Evolutionary conservation across 1,140 invertebrate genomes (phyloP), one percentile per base, ranked within the genome.

Genomic region (Drosophila pachea): DNA sequence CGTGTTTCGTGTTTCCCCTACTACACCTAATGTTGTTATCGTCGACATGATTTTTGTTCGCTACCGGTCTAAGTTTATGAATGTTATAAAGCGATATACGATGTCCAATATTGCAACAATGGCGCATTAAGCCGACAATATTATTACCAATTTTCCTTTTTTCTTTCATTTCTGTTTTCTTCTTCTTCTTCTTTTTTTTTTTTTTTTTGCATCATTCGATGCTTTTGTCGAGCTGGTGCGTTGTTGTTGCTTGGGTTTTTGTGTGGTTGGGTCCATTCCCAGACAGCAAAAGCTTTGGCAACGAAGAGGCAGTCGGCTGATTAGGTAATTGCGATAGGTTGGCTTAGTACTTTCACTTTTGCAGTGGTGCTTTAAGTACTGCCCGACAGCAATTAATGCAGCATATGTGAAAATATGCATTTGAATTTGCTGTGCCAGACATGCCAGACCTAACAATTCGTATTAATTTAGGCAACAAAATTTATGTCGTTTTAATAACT

Each of bases 341-440:
- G 32, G 40, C 49, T 52, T 43, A 45, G 55, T 84, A 76, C 78
- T 83, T 83, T 83, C 78, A 84, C 78, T 84, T 83, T 84, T 78
- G 22, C 55, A 73, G 35, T 50, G 69, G 56, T 56, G 63, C 53
- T 59, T 43, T 33, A n/a, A 49, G 68, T 68, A 69, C 68, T 36
- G n/a, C 43, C 43, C 36, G 22, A 43, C 40, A 11, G 38, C 29
- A 64, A 22, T 22, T 22, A 22, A 22, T 22, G 22, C 22, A 22
- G 29, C 4, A 29, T 61, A 45, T 16, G 4, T 50, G 8, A n/a
- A 14, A 16, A 52, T 40, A 12, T 68, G 49, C 29, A 49, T 65
- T 74, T 71, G 47, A 36, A 59, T 38, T 56, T 29, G 45, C 16
- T 5, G 11, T 29, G 22, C 22, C 22, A 22, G 22, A 22, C 22